A percentile compares a stretch with the other conserved stretches of the same genome.
phyloP scores from a whole-genome alignment of 2,888 invertebrate species.

The Elaeidobius kamerunicus region DNA sequence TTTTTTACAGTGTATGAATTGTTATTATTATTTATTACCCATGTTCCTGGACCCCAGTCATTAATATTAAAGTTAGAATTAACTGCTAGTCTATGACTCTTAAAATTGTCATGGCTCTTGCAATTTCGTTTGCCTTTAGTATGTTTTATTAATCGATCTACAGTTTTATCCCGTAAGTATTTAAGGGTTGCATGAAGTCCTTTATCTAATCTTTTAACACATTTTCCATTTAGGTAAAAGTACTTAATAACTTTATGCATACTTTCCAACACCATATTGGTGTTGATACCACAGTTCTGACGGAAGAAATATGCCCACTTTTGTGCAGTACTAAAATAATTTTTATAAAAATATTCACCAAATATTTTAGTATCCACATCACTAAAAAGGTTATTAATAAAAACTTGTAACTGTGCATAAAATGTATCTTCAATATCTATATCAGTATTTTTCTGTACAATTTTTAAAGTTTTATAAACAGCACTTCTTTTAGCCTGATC shows the following conservation, averaged over 20 bases:
- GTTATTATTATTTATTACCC: not conserved
- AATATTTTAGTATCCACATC: not conserved
- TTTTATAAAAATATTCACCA: slow-evolving; percentile 3
- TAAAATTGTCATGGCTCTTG: not conserved
- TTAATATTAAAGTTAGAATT: not conserved
- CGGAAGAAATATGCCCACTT: slow-evolving; percentile 6
- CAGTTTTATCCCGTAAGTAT: not conserved
- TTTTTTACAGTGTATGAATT: not conserved
- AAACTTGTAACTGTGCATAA: slow-evolving; percentile 7
- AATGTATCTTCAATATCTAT: not conserved
- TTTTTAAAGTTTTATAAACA: slow-evolving; percentile 7
- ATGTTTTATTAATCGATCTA: not conserved
- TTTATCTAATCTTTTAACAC: slow-evolving; percentile 5
- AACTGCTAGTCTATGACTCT: not conserved
- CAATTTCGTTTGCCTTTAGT: not conserved
- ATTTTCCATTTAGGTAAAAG: slow-evolving; percentile 7
- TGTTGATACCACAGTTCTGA: not conserved
- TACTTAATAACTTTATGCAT: slow-evolving; percentile 8
- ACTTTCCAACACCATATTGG: slow-evolving; percentile 1
- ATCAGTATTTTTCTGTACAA: slow-evolving; percentile 3
- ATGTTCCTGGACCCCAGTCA: not conserved
- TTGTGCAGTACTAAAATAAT: not conserved
- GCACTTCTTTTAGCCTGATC: no score
- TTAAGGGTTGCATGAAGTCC: not conserved
- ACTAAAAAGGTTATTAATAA: not conserved